Conservation (phyloP, 1,140 invertebrate genomes). For the Harpegnathos saltator region DNA sequence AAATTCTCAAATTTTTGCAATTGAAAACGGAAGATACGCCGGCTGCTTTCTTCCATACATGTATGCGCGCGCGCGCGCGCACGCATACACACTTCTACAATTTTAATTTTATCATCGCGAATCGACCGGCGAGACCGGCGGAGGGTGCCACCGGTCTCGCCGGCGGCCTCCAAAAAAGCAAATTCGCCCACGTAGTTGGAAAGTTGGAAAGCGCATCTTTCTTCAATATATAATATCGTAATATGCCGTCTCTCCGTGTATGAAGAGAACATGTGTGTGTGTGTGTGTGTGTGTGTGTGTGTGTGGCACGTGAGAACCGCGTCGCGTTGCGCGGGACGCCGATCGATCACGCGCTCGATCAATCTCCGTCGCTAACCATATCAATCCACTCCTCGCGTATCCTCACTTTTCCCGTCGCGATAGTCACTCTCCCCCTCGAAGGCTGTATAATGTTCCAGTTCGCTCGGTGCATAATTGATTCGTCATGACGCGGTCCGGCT, state of each 20-base stretch:
- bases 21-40: too few species aligned
- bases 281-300: not conserved
- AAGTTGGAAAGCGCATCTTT: conserved; percentile 43
- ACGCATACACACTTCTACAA: not conserved
- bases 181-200: not conserved
- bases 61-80: too few species aligned
- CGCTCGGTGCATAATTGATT: conserved; percentile 61
- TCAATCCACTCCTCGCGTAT: conserved; percentile 41
- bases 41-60: too few species aligned
- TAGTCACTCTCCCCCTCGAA: conserved; percentile 14
- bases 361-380: conserved; percentile 50
- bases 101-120: conserved; percentile 11
- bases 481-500: conserved; percentile 46
- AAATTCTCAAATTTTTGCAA: too few species aligned
- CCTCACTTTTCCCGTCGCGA: conserved; percentile 52
- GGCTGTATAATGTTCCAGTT: conserved; percentile 59
- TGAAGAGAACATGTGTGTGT: too few species aligned
- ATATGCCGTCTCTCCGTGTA: too few species aligned
- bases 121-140: too few species aligned
- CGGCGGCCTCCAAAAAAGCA: not conserved
- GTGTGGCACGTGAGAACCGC: not conserved
- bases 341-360: conserved; percentile 59
- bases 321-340: conserved; percentile 18
- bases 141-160: not conserved
- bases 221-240: conserved; percentile 15